Percentiles rank a stretch among this genome's conserved stretches.
Evolutionary conservation across 2,888 invertebrate genomes (phyloP).

Genomic region (Eupithecia vulgata): DNA sequence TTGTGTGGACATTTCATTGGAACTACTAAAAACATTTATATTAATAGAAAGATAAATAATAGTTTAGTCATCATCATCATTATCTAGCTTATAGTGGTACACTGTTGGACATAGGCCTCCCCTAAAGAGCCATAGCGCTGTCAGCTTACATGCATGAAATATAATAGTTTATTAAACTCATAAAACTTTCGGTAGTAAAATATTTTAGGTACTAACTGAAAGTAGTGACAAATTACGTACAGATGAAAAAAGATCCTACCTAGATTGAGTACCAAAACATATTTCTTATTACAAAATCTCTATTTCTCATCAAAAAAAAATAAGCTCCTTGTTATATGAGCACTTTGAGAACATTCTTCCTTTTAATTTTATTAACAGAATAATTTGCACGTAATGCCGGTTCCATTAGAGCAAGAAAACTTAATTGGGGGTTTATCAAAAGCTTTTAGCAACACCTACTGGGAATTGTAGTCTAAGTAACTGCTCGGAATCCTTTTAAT

Average conservation of each 20-base stretch:
- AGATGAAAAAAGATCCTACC: neutral
- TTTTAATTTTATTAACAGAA: slow-evolving; percentile 45
- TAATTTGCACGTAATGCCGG: slow-evolving; percentile 41
- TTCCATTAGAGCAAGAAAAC: slow-evolving; percentile 37
- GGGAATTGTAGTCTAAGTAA: slow-evolving; percentile 9
- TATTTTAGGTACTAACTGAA: no score
- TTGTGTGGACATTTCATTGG: neutral
- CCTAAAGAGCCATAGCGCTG: no score
- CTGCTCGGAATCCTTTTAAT: neutral
- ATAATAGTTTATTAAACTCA: no score
- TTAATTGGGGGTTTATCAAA: slow-evolving; percentile 34
- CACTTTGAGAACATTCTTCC: slow-evolving; percentile 33
- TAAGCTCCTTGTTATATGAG: slow-evolving; percentile 29
- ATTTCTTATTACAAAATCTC: neutral
- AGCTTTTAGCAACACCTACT: slow-evolving; percentile 33
- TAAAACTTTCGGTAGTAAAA: no score
- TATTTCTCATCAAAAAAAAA: neutral
- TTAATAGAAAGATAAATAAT: no score
- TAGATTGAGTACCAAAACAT: neutral
- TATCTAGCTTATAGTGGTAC: no score
- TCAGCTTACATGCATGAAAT: no score
- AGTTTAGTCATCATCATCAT: no score
- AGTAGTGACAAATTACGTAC: no score
- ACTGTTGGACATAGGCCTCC: no score
- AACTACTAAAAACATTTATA: no score